phyloP scores from a whole-genome alignment of 2,113 vertebrate genomes.

The Lepidothrix coronata region DNA sequence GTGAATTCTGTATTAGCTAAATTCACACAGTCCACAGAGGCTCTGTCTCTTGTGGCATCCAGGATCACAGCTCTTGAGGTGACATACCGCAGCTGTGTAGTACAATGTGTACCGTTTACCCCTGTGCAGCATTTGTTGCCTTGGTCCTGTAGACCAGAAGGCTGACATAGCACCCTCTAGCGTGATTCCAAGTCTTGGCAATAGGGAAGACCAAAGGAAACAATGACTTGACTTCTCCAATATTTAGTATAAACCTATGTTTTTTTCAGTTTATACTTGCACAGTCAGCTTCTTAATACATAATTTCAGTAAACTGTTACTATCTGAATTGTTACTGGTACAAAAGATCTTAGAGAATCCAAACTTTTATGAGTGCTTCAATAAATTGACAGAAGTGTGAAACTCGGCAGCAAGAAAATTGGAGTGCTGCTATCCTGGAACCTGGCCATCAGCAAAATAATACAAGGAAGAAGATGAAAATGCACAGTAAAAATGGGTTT shows the following conservation, averaged over 20 bases:
- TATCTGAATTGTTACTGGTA: neutral
- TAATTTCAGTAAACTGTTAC: neutral
- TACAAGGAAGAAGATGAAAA: neutral
- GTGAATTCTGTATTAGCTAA: neutral
- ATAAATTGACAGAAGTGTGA: neutral
- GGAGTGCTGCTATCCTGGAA: neutral
- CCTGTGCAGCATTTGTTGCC: rapidly evolving
- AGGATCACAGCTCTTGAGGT: neutral
- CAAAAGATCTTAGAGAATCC: neutral
- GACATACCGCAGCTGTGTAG: neutral
- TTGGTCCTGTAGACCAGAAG: neutral
- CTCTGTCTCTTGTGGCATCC: neutral
- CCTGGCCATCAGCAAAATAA: neutral
- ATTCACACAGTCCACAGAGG: neutral
- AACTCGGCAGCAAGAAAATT: neutral
- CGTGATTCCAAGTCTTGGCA: neutral
- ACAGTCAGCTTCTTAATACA: neutral
- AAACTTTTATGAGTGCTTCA: neutral
- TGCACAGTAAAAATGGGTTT: neutral
- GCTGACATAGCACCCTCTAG: neutral
- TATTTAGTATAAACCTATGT: neutral
- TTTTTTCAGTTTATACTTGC: neutral
- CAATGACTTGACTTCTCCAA: neutral
- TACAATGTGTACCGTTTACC: rapidly evolving
- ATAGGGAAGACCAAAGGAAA: neutral